These are phyloP conservation scores for Brachionus plicatilis DNA, from an alignment of 1,140 invertebrate species.

Conservation along the genomic window DNA sequence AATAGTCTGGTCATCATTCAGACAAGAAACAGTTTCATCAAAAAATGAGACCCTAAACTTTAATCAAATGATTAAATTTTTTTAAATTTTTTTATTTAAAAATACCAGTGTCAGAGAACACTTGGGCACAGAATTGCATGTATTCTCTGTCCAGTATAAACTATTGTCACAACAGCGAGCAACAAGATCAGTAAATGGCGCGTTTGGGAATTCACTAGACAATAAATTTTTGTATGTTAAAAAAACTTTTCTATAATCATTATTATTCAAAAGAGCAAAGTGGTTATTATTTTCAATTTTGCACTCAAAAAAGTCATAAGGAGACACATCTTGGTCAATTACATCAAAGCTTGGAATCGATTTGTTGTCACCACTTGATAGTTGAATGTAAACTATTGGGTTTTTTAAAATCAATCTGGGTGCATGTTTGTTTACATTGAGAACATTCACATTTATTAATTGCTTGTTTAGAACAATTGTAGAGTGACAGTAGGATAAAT, in stretches of 20 bases:
- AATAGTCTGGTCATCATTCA: conserved; percentile 9
- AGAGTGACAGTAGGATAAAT: neutral
- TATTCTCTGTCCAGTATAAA: conserved; percentile 19
- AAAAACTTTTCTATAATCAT: neutral
- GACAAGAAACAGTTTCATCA: neutral
- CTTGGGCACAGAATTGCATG: neutral
- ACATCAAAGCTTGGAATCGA: conserved; percentile 27
- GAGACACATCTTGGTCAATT: neutral
- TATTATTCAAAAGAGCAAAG: conserved; percentile 19
- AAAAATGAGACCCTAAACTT: neutral
- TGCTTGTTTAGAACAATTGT: neutral
- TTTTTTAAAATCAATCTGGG: neutral
- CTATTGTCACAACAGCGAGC: conserved; percentile 5
- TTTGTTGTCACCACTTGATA: neutral
- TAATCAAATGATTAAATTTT: neutral
- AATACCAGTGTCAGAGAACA: neutral
- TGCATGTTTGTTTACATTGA: conserved; percentile 6
- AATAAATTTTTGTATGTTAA: neutral
- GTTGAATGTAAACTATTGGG: neutral
- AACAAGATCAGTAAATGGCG: neutral
- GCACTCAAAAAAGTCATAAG: conserved; percentile 19
- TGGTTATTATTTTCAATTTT: neutral
- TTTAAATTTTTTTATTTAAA: neutral
- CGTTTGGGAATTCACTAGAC: neutral
- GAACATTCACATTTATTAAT: neutral